Base-by-base conservation (phyloP, 2,888 invertebrate species). In the Callyntrura sp. region DNA sequence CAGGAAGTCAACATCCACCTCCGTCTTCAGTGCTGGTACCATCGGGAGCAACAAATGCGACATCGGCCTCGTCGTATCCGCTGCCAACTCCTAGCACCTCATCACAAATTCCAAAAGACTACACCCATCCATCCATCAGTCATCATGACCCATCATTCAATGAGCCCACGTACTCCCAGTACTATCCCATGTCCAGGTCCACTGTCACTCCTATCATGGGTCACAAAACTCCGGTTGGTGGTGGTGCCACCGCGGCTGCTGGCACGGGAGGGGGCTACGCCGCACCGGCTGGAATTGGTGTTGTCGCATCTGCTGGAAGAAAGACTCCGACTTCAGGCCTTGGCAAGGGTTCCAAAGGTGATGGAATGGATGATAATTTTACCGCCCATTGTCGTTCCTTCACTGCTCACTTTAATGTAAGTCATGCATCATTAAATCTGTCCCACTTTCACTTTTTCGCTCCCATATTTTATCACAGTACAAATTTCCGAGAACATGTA, bases 301-400 rank as follows among this genome's bases (percentile, higher is more conserved):
- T 90, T 17, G 90, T 86, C 6, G 88, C 91, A 65, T 83, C 89
- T 79, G 83, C 91, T 57, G 93, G 93, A 60, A 91, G 93, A 81
- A 93, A 93, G 91, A 93, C 93, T 57, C 93, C 93, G 5, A 90
- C 91, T n/a, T 76, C 91, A 62, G 91, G 91, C 45, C 90, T 89
- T 48, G 92, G 92, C 84, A 93, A 93, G 91, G 88, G 87, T 83
- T 79, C 85, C 94, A 45, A 95, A 95, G 93, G 94, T 94, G 45
- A 94, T 95, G 25, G 95, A 95, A 82, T 90, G 20, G 95, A 96
- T 51, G 95, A 96, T 17, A 96, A 96, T 0, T 96, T 96, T 93
- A 95, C 96, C 20, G 95, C 95, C 88, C 96, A 96, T 94, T 96
- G 96, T 93, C 95, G 96, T 65, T 95, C 95, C 5, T 96, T 96